Conservation (phyloP, 2,113 vertebrate genomes). For the Lagopus muta region DNA sequence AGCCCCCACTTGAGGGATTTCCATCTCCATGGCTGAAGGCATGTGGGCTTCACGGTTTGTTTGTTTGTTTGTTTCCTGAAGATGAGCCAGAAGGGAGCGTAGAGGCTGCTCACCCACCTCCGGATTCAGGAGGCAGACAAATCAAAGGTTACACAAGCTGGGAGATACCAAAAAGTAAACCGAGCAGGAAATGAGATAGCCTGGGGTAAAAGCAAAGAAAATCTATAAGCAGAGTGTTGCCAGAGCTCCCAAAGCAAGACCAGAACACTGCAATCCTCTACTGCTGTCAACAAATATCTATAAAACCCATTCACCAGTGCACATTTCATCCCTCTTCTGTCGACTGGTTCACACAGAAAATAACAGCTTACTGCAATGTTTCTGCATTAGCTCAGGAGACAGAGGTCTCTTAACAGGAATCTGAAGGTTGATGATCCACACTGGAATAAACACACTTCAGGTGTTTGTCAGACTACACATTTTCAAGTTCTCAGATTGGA, state of each 20-base stretch:
- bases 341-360: too few relatives aligned
- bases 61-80: neutral
- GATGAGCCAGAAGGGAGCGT: rapidly evolving
- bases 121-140: neutral
- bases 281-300: neutral
- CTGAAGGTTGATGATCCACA: rapidly evolving
- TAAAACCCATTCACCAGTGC: rapidly evolving
- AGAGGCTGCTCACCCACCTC: neutral
- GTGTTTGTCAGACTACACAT: rapidly evolving
- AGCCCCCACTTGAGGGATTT: neutral
- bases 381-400: neutral
- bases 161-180: neutral
- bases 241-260: neutral
- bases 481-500: rapidly evolving
- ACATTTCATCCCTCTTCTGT: neutral
- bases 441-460: rapidly evolving
- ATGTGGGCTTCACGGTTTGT: rapidly evolving
- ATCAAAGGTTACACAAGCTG: neutral
- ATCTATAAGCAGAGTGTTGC: neutral
- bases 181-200: neutral
- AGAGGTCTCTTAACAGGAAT: neutral
- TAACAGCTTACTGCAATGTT: neutral
- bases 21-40: rapidly evolving
- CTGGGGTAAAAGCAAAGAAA: neutral
- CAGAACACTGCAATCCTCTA: neutral